Conservation (phyloP, 2,113 vertebrate species). For the Illadopsis cleaveri region DNA sequence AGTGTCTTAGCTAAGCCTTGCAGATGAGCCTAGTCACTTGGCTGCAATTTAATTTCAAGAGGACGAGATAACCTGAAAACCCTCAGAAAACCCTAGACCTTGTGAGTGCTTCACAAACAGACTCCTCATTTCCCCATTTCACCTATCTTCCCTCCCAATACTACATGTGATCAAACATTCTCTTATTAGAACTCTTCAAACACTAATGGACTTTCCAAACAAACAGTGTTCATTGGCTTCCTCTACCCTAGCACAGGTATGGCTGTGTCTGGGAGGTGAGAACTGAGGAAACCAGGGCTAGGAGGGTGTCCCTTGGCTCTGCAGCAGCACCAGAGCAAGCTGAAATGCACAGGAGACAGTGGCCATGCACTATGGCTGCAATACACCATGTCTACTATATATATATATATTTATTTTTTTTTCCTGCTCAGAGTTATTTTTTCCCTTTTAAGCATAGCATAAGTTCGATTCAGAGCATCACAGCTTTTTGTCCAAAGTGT, state of each 20-base stretch:
- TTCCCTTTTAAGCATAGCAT: not conserved
- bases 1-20: not conserved
- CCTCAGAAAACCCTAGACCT: not conserved
- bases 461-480: not conserved
- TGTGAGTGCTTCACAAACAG: not conserved
- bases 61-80: not conserved
- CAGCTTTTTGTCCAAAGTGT: not conserved
- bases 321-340: no score
- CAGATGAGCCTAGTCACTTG: not conserved
- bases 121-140: not conserved
- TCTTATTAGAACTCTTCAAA: not conserved
- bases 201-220: not conserved
- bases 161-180: not conserved
- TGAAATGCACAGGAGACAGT: no score
- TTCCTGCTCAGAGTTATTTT: not conserved
- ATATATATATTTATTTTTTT: not conserved
- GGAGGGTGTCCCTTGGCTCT: no score
- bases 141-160: not conserved
- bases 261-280: not conserved
- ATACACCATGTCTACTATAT: no score
- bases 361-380: no score
- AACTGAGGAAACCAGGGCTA: not conserved
- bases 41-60: constrained; percentile 13
- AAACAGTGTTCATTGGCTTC: not conserved
- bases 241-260: not conserved